A percentile compares a stretch with the other conserved stretches of the same genome.
phyloP scores from a whole-genome alignment of 2,113 vertebrate genomes.

The Atrichornis clamosus region DNA sequence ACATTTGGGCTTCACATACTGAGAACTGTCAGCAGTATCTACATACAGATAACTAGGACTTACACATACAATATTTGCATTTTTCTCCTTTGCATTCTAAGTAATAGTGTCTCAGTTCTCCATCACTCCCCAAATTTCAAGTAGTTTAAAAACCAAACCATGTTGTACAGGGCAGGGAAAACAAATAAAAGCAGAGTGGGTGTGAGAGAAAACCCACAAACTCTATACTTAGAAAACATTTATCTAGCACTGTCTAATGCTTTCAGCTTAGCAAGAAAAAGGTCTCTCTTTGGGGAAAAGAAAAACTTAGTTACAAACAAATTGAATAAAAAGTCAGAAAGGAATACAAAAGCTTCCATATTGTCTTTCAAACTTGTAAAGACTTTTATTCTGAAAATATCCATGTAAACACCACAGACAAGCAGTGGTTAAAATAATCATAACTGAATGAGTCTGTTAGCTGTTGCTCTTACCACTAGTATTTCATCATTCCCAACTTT shows the following conservation, averaged over 20 bases:
- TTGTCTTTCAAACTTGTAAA: neutral
- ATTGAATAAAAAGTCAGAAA: neutral
- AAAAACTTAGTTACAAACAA: neutral
- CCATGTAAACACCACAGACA: neutral
- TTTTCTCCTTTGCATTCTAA: neutral
- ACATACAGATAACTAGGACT: neutral
- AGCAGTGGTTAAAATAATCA: neutral
- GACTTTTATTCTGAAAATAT: neutral
- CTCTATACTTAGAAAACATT: neutral
- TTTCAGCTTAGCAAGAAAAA: neutral
- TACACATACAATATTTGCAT: neutral
- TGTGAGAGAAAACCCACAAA: neutral
- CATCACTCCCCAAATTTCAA: neutral
- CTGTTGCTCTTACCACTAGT: neutral
- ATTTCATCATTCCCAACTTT: neutral
- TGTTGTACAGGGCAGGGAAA: neutral
- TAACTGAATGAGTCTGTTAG: neutral
- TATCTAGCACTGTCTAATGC: neutral
- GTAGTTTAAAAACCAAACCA: neutral
- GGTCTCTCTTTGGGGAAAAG: neutral
- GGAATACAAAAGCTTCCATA: neutral
- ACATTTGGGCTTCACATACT: neutral
- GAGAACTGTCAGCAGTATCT: neutral
- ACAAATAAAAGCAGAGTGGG: neutral
- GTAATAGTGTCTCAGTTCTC: neutral